Base-by-base conservation (phyloP, 2,888 invertebrate genomes). In the Ditylenchus weischeri region DNA sequence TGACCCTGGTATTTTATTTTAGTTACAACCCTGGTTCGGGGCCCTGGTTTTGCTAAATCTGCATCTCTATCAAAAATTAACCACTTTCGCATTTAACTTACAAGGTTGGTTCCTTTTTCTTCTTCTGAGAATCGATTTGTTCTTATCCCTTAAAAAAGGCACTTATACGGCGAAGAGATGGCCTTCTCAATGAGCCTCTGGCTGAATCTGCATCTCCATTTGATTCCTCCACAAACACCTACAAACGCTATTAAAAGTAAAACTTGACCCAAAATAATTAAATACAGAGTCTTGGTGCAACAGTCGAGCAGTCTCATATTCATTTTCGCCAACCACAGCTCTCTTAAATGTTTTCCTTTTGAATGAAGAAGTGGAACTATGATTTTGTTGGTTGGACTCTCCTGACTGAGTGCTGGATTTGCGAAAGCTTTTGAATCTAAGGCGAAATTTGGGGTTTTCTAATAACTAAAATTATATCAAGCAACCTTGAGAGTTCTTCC, bases 401-500 rank as follows among this genome's bases (percentile, higher is more conserved):
- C 2, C 38, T 13, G 59, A 59, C 21, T 29, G 21, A 6, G 38
- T n/a, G 59, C 29, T 29, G 36, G 15, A 59, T 59, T 59, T 54
- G 7, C 29, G 36, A 10, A 35, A 43, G 59, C 36, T 10, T 59
- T 21, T 19, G 11, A 59, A n/a, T n/a, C 43, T 59, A 35, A 38
- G 8, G 11, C 15, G 8, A 43, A 43, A 43, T 8, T 43, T 43
- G 15, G 29, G 29, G 2, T 29, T 29, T 29, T 29, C 29, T 4
- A 29, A 29, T 4, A 29, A 4, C 29, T 29, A 5, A 43, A 15
- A 43, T 15, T 43, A 1, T 35, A 47, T 47, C n/a, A 57, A 49
- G 43, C 59, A 49, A 66, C 57, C 63, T 69, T 67, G 75, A 78
- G 62, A 72, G 71, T 54, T 65, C 70, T 5, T 70, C 70, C 57